These are phyloP conservation scores for Epizoanthus illoricatus DNA, from an alignment of 92 coral and sea anemone genomes.

Conservation along the genomic window DNA sequence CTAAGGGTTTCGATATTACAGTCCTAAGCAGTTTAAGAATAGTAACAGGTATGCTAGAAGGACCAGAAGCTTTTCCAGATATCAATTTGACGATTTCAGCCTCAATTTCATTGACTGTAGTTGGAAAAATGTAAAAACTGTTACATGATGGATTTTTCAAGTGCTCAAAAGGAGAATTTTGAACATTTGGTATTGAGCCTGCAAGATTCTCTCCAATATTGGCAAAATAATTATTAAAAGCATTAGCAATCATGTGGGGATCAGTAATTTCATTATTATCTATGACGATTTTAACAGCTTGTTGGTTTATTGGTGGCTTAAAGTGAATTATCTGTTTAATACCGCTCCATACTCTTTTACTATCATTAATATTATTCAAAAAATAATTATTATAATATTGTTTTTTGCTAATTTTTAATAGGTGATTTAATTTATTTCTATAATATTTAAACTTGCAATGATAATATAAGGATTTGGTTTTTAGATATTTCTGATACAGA, in stretches of 20 bases:
- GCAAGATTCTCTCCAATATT: constrained; percentile 37
- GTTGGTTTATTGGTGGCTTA: constrained; percentile 26
- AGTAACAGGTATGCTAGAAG: constrained; percentile 49
- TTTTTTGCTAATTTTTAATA: constrained; percentile 39
- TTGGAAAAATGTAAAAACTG: constrained; percentile 36
- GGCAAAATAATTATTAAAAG: not conserved
- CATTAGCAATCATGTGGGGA: constrained; percentile 34
- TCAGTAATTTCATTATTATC: constrained; percentile 28
- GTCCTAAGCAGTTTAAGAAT: constrained; percentile 46
- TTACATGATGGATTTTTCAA: constrained; percentile 5
- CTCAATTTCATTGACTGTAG: constrained; percentile 39
- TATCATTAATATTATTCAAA: constrained; percentile 25
- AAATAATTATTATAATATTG: constrained; percentile 46
- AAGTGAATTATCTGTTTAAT: constrained; percentile 49
- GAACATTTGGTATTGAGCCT: constrained; percentile 37
- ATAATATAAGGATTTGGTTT: constrained; percentile 49
- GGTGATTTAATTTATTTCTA: constrained; percentile 55
- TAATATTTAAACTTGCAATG: constrained; percentile 52
- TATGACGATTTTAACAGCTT: constrained; percentile 15
- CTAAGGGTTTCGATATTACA: constrained; percentile 57
- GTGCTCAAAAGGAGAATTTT: constrained; percentile 5
- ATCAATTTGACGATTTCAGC: constrained; percentile 27
- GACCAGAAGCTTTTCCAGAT: constrained; percentile 32
- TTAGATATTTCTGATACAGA: constrained; percentile 22
- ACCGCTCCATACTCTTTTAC: constrained; percentile 56